Evolutionary conservation across 2,797 vertebrate genomes (phyloP).

Genomic region (Danio aesculapii): DNA sequence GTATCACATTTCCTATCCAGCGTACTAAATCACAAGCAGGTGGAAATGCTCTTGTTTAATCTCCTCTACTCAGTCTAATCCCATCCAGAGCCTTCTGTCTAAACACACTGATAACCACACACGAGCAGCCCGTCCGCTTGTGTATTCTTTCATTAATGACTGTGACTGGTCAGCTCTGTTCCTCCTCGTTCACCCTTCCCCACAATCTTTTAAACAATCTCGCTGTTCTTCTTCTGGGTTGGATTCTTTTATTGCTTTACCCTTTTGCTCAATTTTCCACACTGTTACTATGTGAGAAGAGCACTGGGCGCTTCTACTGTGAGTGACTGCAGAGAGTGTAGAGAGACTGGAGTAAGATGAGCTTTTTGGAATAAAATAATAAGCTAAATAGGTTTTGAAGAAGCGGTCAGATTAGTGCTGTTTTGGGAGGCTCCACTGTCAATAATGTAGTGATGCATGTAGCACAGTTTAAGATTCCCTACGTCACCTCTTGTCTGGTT

Average conservation of each 20-base stretch:
- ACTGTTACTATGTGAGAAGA: not conserved
- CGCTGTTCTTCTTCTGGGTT: not conserved
- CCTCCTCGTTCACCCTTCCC: not conserved
- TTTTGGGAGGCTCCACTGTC: too few species aligned
- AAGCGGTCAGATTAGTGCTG: too few species aligned
- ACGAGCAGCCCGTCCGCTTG: not conserved
- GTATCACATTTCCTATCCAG: constrained; percentile 1
- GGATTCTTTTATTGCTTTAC: not conserved
- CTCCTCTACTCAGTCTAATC: constrained; percentile 20
- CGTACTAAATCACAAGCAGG: constrained; percentile 25
- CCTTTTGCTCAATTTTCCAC: not conserved
- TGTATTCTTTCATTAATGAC: not conserved
- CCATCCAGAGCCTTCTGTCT: constrained; percentile 31
- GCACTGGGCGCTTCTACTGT: not conserved
- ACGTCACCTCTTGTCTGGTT: too few species aligned
- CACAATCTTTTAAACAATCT: constrained; percentile 10
- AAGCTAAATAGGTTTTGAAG: too few species aligned
- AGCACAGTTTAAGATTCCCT: too few species aligned
- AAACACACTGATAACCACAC: constrained; percentile 39
- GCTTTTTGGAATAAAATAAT: not conserved
- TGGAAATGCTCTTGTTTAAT: constrained; percentile 38
- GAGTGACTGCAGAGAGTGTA: not conserved
- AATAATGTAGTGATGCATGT: too few species aligned
- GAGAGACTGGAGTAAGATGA: not conserved
- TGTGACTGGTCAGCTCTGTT: constrained; percentile 6